Evolutionary conservation across 2,888 invertebrate species (phyloP).

Genomic region (Cantharis nigra): DNA sequence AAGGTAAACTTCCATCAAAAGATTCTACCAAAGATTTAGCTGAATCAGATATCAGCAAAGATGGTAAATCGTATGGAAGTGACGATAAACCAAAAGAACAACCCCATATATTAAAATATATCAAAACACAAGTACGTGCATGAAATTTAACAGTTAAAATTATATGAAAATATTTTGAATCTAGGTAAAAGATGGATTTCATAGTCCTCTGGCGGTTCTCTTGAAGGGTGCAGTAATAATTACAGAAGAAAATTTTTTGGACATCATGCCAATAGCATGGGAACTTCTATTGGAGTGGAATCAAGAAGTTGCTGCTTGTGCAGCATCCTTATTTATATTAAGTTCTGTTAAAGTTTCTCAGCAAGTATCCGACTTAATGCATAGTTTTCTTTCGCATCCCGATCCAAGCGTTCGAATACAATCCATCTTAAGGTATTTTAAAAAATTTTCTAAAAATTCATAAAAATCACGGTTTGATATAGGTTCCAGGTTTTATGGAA

Average conservation of each 20-base stretch:
- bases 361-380: slow-evolving; percentile 88
- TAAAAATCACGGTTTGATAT: slow-evolving; percentile 3
- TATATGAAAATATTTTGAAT: neutral
- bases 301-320: slow-evolving; percentile 80
- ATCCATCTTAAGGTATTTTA: slow-evolving; percentile 71
- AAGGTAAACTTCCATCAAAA: slow-evolving; percentile 57
- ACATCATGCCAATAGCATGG: slow-evolving; percentile 93
- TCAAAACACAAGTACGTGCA: slow-evolving; percentile 66
- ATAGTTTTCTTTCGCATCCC: slow-evolving; percentile 81
- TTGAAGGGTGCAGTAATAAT: slow-evolving; percentile 90
- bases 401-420: slow-evolving; percentile 83
- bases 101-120: slow-evolving; percentile 77
- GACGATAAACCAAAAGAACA: slow-evolving; percentile 62
- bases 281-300: slow-evolving; percentile 92
- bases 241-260: slow-evolving; percentile 83
- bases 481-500: slow-evolving; percentile 96
- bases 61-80: slow-evolving; percentile 42
- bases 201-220: slow-evolving; percentile 83
- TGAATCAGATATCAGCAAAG: slow-evolving; percentile 57
- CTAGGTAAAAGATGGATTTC: slow-evolving; percentile 86
- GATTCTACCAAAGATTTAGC: slow-evolving; percentile 61
- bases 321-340: slow-evolving; percentile 89
- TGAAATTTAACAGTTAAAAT: neutral
- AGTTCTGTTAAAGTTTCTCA: slow-evolving; percentile 91
- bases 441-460: neutral